Evolutionary conservation across 2,888 invertebrate genomes (phyloP).

Genomic region (Sinhomidia bicolor): DNA sequence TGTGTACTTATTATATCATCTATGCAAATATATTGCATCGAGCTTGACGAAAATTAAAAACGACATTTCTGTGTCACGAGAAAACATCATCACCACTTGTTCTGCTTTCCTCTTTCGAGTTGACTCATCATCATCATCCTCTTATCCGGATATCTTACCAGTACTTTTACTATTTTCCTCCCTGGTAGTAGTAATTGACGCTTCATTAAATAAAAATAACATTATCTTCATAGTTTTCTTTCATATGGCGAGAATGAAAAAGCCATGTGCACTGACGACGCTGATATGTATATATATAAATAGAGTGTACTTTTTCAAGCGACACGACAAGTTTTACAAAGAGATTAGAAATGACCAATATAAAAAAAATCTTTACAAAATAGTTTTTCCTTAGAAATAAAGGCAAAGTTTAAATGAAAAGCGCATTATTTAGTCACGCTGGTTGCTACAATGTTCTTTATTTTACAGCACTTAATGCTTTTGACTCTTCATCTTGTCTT

Average conservation of each 20-base stretch:
- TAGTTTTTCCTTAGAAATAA: too few species aligned
- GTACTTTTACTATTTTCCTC: not conserved
- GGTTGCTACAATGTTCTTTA: not conserved
- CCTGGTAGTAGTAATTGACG: not conserved
- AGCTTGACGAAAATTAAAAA: conserved; percentile 18
- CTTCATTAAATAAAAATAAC: not conserved
- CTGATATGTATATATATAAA: not conserved
- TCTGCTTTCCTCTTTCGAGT: conserved; percentile 19
- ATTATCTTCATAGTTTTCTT: not conserved
- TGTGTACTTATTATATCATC: not conserved
- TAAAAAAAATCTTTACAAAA: too few species aligned
- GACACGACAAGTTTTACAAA: too few species aligned
- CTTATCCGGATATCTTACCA: not conserved
- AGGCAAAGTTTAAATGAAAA: too few species aligned
- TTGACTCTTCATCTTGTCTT: too few species aligned
- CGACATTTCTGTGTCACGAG: conserved; percentile 32
- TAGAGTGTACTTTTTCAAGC: too few species aligned
- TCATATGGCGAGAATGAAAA: not conserved
- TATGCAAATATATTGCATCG: not conserved
- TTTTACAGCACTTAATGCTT: not conserved
- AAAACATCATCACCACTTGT: conserved; percentile 9
- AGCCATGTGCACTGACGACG: not conserved
- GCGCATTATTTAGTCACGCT: too few species aligned
- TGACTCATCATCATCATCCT: conserved; percentile 15
- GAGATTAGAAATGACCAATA: not conserved